These are phyloP conservation scores for Heliconius melpomene DNA, from an alignment of 1,140 invertebrate genomes.

Conservation along the genomic window DNA sequence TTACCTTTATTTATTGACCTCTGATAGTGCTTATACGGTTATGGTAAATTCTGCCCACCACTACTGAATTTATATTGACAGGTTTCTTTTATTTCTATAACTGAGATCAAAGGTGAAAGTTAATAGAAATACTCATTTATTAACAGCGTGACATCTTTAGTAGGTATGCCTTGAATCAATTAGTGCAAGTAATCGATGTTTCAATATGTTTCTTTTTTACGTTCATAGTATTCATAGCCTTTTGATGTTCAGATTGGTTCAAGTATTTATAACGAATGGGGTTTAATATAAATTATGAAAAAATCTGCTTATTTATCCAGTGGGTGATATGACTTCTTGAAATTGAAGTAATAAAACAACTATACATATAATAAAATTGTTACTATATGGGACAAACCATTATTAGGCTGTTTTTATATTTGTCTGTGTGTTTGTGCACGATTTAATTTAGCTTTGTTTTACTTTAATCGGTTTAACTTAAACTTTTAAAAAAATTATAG, in stretches of 20 bases:
- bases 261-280: no score
- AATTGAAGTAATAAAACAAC: no score
- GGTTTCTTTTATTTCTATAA: constrained; percentile 20
- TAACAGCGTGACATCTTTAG: not conserved
- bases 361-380: no score
- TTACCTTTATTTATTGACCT: constrained; percentile 64
- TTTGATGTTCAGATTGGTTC: not conserved
- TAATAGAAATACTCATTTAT: constrained; percentile 21
- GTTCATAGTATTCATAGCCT: not conserved
- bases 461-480: no score
- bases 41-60: constrained; percentile 45
- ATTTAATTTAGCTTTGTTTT: no score
- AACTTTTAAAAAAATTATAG: no score
- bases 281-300: no score
- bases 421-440: no score
- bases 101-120: constrained; percentile 38
- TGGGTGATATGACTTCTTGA: no score
- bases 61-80: constrained; percentile 31
- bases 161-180: not conserved
- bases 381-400: no score
- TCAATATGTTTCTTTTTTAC: not conserved
- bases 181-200: not conserved
- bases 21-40: constrained; percentile 54
- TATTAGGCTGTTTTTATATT: no score
- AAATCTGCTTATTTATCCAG: no score